phyloP scores from a whole-genome alignment of 1,140 invertebrate genomes.

The Microplitis demolitor region DNA sequence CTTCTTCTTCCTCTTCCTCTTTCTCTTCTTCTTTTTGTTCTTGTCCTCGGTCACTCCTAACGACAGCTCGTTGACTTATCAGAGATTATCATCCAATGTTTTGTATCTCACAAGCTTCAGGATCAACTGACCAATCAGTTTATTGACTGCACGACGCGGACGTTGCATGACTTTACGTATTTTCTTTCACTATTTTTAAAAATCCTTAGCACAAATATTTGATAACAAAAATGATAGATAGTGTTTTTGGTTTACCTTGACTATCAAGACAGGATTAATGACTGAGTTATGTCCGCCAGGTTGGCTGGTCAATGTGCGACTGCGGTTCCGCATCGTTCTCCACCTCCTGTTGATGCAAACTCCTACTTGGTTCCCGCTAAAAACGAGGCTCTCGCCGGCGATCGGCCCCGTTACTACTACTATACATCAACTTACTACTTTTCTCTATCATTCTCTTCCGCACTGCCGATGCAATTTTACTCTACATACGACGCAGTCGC shows the following conservation, averaged over 20 bases:
- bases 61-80: neutral
- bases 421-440: neutral
- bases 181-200: too few relatives aligned
- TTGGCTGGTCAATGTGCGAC: conserved; percentile 45
- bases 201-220: too few relatives aligned
- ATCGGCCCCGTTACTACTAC: conserved; percentile 51
- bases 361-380: conserved; percentile 34
- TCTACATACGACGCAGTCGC: conserved; percentile 45
- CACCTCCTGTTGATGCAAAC: conserved; percentile 28
- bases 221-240: neutral
- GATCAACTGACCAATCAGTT: neutral
- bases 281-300: conserved; percentile 27
- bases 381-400: conserved; percentile 39
- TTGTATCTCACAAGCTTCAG: neutral
- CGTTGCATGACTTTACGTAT: neutral
- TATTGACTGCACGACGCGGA: neutral
- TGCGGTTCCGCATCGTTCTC: conserved; percentile 32
- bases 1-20: neutral
- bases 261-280: neutral
- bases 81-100: neutral
- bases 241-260: neutral
- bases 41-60: neutral
- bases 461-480: conserved; percentile 44
- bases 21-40: neutral
- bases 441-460: conserved; percentile 1